These are phyloP conservation scores for Arbacia lixula DNA, from an alignment of 53 echinoderm and acorn worm species.

Conservation along the genomic window DNA sequence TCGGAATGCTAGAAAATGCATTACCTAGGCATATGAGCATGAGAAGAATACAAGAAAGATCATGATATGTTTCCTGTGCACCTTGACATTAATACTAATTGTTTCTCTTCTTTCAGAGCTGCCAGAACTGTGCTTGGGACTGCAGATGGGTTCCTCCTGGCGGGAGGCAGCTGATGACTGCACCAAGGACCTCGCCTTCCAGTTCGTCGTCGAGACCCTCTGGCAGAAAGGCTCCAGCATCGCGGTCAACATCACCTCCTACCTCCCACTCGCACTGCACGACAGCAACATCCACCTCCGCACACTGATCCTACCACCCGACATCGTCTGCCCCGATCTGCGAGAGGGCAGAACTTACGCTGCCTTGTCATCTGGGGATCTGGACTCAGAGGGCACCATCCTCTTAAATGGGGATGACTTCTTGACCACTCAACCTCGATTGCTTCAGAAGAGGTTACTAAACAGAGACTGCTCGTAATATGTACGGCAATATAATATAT, in stretches of 20 bases:
- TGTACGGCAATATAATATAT: no score
- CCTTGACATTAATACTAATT: no score
- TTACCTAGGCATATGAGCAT: no score
- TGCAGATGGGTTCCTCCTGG: background rate
- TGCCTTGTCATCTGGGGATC: background rate
- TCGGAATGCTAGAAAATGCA: no score
- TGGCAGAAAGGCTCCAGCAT: background rate
- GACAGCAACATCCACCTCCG: background rate
- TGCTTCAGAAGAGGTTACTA: no score
- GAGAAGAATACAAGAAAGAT: no score
- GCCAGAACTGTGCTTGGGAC: slow-evolving; percentile 9
- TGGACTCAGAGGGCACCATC: background rate
- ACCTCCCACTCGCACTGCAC: background rate
- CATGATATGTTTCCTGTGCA: no score
- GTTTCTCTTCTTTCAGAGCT: slow-evolving; percentile 6
- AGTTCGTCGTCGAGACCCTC: background rate
- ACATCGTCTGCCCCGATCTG: background rate
- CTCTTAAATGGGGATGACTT: no score
- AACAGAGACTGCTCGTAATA: background rate
- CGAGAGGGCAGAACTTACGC: background rate
- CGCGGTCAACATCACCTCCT: background rate
- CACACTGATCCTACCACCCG: slow-evolving; percentile 21
- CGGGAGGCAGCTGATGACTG: slow-evolving; percentile 10
- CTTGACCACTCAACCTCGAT: no score
- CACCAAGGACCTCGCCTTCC: slow-evolving; percentile 5